Conservation (phyloP, 2,113 vertebrate species). For the Dicrurus megarhynchus region DNA sequence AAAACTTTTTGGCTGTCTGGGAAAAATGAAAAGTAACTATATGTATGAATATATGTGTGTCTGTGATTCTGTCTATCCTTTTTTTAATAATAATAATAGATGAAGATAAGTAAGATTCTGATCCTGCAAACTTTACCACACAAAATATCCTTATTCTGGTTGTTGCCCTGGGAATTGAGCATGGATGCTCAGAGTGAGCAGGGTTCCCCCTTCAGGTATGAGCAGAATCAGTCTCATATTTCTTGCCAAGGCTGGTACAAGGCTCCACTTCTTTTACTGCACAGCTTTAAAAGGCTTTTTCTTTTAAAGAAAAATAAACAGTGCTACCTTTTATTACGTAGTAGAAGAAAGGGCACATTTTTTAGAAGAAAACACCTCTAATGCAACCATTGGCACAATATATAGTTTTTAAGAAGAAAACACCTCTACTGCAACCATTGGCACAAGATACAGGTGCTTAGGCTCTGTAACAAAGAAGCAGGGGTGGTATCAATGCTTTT, state of each 20-base stretch:
- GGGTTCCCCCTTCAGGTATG: not conserved
- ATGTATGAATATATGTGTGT: rapidly evolving
- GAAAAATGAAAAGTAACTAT: not conserved
- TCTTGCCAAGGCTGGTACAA: not conserved
- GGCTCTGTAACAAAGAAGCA: not conserved
- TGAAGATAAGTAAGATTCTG: not conserved
- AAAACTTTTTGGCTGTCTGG: not conserved
- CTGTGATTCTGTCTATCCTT: not conserved
- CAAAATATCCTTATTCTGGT: not conserved
- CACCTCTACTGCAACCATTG: not conserved
- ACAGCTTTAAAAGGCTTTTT: not conserved
- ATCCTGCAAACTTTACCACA: not conserved
- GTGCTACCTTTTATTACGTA: not conserved
- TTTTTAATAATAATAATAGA: not conserved
- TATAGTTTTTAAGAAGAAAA: not conserved
- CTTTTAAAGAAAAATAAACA: not conserved
- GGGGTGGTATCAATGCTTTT: not conserved
- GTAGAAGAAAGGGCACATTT: not conserved
- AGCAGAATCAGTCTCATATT: not conserved
- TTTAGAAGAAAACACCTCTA: not conserved
- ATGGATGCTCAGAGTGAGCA: not conserved
- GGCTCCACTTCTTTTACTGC: not conserved
- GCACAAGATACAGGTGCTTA: not conserved
- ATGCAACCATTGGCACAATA: not conserved
- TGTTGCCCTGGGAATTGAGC: not conserved